These are phyloP conservation scores for Teleopsis dalmanni DNA, from an alignment of 1,140 invertebrate genomes.

Conservation along the genomic window DNA sequence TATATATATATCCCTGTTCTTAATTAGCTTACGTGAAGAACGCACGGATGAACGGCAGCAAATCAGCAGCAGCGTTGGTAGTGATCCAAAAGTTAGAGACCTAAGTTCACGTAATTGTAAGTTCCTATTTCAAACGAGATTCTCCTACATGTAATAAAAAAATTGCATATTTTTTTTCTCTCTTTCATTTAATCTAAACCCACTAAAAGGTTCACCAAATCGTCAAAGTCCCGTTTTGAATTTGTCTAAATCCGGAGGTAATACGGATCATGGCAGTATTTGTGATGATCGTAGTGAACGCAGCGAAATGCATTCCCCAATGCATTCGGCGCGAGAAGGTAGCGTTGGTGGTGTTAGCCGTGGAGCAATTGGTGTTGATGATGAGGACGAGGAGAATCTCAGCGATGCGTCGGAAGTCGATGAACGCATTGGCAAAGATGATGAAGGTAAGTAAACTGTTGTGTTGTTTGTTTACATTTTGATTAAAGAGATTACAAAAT, in stretches of 20 bases:
- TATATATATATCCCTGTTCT: not conserved
- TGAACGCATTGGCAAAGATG: constrained; percentile 67
- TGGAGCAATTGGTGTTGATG: constrained; percentile 40
- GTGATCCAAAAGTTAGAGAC: constrained; percentile 70
- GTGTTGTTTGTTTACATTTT: not conserved
- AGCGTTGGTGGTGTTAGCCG: constrained; percentile 41
- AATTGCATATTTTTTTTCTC: too few relatives aligned
- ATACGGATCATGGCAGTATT: constrained; percentile 47
- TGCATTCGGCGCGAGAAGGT: constrained; percentile 45
- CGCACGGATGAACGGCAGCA: constrained; percentile 54
- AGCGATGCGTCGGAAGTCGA: constrained; percentile 56
- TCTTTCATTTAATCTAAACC: not conserved
- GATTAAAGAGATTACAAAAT: constrained; percentile 8
- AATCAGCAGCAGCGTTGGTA: constrained; percentile 53
- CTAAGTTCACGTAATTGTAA: constrained; percentile 79
- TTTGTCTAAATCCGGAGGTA: constrained; percentile 71
- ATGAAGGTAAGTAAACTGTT: constrained; percentile 59
- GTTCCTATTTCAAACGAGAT: constrained; percentile 18
- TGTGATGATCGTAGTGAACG: constrained; percentile 51
- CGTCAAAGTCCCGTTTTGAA: constrained; percentile 86
- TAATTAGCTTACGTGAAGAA: constrained; percentile 69
- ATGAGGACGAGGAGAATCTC: constrained; percentile 70
- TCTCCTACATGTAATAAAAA: too few relatives aligned
- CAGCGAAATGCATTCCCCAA: constrained; percentile 48
- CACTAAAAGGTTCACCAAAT: constrained; percentile 60